A percentile compares a stretch with the other conserved stretches of the same genome.
Evolutionary conservation across 2,888 invertebrate genomes (phyloP).

Genomic region (Trissolcus brochymenae): DNA sequence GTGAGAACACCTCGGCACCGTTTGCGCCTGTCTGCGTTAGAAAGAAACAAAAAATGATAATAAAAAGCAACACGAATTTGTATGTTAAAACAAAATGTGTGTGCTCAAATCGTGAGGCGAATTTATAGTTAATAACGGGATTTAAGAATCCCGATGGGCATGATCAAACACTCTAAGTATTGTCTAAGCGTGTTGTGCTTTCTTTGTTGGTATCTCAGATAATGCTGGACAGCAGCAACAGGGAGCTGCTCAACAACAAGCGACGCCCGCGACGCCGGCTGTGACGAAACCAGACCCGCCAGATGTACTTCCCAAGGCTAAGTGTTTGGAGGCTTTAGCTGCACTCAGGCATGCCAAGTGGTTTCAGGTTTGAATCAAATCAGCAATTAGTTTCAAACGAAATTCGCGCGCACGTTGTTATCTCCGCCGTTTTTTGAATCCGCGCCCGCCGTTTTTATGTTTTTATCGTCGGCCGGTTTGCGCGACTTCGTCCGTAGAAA

Average conservation of each 20-base stretch:
- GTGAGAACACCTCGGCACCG: conserved; percentile 49
- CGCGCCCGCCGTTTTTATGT: conserved; percentile 18
- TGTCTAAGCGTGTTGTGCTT: conserved; percentile 77
- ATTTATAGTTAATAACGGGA: conserved; percentile 60
- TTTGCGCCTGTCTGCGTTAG: conserved; percentile 6
- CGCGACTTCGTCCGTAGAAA: no score
- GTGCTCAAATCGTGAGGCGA: background rate
- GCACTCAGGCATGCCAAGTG: conserved; percentile 99
- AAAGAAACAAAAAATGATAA: conserved; percentile 2
- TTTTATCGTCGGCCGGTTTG: conserved; percentile 11
- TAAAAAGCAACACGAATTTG: background rate
- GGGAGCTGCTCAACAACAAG: conserved; percentile 78
- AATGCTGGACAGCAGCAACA: conserved; percentile 77
- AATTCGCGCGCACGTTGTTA: conserved; percentile 3
- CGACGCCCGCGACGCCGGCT: conserved; percentile 84
- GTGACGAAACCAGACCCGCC: conserved; percentile 84
- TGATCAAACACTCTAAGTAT: conserved; percentile 77
- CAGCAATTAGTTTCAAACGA: conserved; percentile 70
- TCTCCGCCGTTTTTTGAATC: background rate
- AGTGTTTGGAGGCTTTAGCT: conserved; percentile 99
- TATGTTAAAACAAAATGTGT: background rate
- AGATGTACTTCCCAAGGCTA: conserved; percentile 98
- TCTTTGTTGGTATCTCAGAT: conserved; percentile 77
- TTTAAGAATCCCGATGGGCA: conserved; percentile 71
- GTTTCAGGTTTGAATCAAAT: conserved; percentile 94